Conservation (phyloP, 2,888 invertebrate species). For the Aphodius granarius region DNA sequence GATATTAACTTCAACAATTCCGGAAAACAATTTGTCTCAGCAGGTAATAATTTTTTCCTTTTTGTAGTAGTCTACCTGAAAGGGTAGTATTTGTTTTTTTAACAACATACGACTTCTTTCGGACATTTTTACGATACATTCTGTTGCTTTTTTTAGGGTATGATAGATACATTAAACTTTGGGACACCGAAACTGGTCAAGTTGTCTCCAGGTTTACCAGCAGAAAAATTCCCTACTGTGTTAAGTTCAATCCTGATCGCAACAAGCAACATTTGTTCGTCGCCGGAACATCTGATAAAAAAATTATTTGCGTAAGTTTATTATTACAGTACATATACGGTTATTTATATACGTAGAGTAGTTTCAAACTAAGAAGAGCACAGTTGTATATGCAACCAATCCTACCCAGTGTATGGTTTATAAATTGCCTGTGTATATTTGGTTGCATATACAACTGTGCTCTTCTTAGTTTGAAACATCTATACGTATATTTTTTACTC, state of each 20-base stretch:
- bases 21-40: slow-evolving; percentile 91
- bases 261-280: slow-evolving; percentile 98
- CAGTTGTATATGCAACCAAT: too few species aligned
- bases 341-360: slow-evolving; percentile 12
- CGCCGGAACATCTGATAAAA: slow-evolving; percentile 98
- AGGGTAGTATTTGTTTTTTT: neutral
- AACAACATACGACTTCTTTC: neutral
- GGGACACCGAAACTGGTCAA: slow-evolving; percentile 97
- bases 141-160: slow-evolving; percentile 65
- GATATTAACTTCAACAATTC: slow-evolving; percentile 95
- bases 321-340: slow-evolving; percentile 13
- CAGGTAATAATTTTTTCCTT: slow-evolving; percentile 63
- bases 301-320: slow-evolving; percentile 92
- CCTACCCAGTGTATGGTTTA: too few species aligned
- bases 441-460: too few species aligned
- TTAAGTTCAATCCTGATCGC: slow-evolving; percentile 96
- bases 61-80: neutral
- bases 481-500: too few species aligned
- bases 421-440: too few species aligned
- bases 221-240: slow-evolving; percentile 96
- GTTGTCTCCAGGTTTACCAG: slow-evolving; percentile 88
- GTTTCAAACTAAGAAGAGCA: too few species aligned
- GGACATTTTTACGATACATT: neutral
- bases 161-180: slow-evolving; percentile 96
- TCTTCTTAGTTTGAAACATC: too few species aligned